Conservation (phyloP, 2,113 vertebrate genomes). For the Cinclus cinclus region DNA sequence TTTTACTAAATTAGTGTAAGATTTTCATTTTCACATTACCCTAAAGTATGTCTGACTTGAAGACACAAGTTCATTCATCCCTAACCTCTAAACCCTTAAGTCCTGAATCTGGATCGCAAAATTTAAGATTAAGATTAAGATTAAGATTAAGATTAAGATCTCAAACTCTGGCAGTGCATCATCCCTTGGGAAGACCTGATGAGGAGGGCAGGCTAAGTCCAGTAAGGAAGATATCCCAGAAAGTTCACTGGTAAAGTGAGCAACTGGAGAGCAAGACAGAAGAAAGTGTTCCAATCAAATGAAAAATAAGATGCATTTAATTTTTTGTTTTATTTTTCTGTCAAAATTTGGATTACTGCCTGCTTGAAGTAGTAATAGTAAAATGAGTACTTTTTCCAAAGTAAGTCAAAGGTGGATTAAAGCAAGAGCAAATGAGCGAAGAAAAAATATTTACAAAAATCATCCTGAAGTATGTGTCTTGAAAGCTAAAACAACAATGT, state of each 20-base stretch:
- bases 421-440: background rate
- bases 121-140: background rate
- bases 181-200: background rate
- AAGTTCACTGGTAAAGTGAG: background rate
- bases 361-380: background rate
- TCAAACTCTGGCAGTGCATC: background rate
- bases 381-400: background rate
- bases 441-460: background rate
- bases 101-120: background rate
- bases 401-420: background rate
- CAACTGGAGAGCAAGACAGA: background rate
- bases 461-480: background rate
- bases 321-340: background rate
- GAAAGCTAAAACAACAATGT: background rate
- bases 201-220: background rate
- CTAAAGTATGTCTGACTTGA: background rate
- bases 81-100: background rate
- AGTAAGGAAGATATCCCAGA: background rate
- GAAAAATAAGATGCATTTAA: background rate
- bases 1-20: background rate
- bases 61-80: background rate
- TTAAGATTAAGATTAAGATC: background rate
- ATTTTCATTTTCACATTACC: background rate
- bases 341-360: background rate
- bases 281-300: background rate